Percentiles rank a stretch among this genome's conserved stretches.
Conservation (phyloP, 2,797 vertebrate genomes). For the Sebastes wilsoni region DNA sequence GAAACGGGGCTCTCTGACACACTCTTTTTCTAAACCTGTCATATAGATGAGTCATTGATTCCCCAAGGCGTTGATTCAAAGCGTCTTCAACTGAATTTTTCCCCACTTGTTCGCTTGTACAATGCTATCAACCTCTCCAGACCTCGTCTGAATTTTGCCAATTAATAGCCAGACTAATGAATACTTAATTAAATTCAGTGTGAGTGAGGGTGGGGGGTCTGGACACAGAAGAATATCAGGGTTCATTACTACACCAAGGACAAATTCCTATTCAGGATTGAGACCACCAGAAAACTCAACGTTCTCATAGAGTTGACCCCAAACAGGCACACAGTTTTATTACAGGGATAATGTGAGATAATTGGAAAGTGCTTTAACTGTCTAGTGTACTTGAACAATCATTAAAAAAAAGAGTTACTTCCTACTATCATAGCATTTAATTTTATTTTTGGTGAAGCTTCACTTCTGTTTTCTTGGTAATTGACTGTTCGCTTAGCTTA, state of each 20-base stretch:
- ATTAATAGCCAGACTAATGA: constrained; percentile 58
- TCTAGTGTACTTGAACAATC: background rate
- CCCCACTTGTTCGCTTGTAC: constrained; percentile 2
- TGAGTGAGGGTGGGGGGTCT: constrained; percentile 19
- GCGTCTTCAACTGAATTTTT: background rate
- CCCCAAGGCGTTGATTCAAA: constrained; percentile 8
- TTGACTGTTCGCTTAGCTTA: background rate
- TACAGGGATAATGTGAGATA: background rate
- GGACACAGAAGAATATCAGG: constrained; percentile 30
- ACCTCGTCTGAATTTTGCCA: constrained; percentile 50
- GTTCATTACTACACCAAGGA: constrained; percentile 58
- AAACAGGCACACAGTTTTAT: background rate
- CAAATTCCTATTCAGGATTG: constrained; percentile 32
- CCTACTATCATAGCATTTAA: background rate
- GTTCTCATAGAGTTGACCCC: background rate
- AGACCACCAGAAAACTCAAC: constrained; percentile 14
- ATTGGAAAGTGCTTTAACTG: background rate
- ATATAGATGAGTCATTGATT: constrained; percentile 17
- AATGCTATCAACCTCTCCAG: constrained; percentile 51
- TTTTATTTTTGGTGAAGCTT: background rate
- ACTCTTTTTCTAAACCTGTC: constrained; percentile 3
- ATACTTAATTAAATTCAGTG: constrained; percentile 52
- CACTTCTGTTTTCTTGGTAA: background rate
- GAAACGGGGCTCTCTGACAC: background rate
- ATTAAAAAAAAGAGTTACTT: background rate